Evolutionary conservation across 2,113 vertebrate genomes (phyloP).

Genomic region (Hydropotes inermis): DNA sequence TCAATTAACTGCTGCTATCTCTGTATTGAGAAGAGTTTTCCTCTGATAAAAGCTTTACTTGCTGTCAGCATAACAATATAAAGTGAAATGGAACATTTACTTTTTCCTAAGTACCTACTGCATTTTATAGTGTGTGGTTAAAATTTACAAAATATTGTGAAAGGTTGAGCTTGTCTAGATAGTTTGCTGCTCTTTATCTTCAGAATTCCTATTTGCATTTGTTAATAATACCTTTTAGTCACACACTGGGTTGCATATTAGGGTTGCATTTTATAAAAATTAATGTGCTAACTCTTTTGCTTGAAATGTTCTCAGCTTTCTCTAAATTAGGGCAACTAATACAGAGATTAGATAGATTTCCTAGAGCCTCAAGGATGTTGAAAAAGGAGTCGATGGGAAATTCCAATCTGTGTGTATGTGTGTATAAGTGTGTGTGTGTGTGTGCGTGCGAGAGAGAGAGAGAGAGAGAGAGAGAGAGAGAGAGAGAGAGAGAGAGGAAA

Average conservation of each 20-base stretch:
- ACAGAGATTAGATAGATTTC: neutral
- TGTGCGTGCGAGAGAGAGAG: neutral
- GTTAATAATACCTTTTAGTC: neutral
- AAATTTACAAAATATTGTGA: neutral
- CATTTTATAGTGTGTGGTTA: neutral
- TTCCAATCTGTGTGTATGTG: neutral
- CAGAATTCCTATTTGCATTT: neutral
- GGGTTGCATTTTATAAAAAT: neutral
- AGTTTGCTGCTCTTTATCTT: neutral
- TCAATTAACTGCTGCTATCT: neutral
- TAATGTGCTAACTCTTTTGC: neutral
- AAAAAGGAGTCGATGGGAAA: constrained; percentile 20
- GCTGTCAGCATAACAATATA: neutral
- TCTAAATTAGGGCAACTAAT: neutral
- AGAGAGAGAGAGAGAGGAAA: neutral
- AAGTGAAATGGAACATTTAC: neutral
- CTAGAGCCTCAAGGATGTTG: neutral
- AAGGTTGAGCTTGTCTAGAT: neutral
- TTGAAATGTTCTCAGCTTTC: constrained; percentile 15
- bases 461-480: too few relatives aligned
- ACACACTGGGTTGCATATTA: neutral
- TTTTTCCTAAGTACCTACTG: neutral
- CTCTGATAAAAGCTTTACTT: neutral
- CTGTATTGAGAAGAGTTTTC: neutral
- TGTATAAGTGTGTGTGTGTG: neutral